phyloP scores from a whole-genome alignment of 2,888 invertebrate species.

The Diaperis boleti region DNA sequence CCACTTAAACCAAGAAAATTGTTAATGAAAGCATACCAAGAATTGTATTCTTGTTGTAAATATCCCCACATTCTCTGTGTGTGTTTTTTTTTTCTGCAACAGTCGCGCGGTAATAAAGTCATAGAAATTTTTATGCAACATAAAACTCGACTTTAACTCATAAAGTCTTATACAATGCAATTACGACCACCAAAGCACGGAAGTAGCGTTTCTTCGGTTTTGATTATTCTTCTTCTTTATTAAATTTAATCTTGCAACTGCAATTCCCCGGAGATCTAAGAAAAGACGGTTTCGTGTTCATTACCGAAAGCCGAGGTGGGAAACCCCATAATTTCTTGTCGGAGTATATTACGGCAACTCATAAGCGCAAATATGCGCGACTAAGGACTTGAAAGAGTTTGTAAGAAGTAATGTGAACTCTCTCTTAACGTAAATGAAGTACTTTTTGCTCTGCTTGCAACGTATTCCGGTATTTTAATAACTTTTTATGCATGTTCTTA shows the following conservation, averaged over 20 bases:
- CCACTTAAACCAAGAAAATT: not conserved
- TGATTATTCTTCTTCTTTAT: not conserved
- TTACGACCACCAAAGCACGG: not conserved
- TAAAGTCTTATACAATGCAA: not conserved
- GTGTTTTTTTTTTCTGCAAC: not conserved
- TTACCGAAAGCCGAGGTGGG: not conserved
- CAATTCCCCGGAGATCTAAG: not conserved
- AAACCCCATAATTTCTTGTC: not conserved
- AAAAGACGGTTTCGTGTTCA: not conserved
- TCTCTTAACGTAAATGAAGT: not conserved
- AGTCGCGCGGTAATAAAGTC: not conserved
- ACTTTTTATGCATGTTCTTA: too few species aligned
- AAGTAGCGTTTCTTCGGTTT: not conserved
- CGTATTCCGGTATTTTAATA: too few species aligned
- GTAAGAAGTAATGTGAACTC: not conserved
- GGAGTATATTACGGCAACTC: not conserved
- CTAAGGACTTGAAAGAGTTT: not conserved
- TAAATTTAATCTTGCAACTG: not conserved
- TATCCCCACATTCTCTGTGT: constrained; percentile 1
- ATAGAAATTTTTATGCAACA: constrained; percentile 4
- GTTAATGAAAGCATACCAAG: constrained; percentile 5
- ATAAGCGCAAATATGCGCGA: not conserved
- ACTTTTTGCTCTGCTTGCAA: too few species aligned
- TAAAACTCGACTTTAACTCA: not conserved
- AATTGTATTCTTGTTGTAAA: not conserved